phyloP scores from a whole-genome alignment of 2,113 vertebrate genomes.

The Dunckerocampus dactyliophorus region DNA sequence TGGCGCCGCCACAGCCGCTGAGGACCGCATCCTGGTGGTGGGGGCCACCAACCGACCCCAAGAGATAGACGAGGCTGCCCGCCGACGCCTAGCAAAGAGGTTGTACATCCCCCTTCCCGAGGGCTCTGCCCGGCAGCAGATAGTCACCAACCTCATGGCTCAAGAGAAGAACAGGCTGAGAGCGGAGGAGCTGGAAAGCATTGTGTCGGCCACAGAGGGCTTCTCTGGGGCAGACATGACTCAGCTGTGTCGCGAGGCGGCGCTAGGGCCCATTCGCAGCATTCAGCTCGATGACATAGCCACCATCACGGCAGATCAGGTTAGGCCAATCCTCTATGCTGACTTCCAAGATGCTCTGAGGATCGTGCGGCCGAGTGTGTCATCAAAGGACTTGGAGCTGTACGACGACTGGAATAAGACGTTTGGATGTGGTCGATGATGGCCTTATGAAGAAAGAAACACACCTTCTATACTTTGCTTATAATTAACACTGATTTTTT shows the following conservation, averaged over 20 bases:
- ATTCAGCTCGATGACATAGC: slow-evolving; percentile 83
- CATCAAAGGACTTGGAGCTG: slow-evolving; percentile 83
- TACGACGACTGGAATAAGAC: slow-evolving; percentile 92
- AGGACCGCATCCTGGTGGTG: slow-evolving; percentile 91
- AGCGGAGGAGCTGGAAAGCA: slow-evolving; percentile 73
- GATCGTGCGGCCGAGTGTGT: slow-evolving; percentile 86
- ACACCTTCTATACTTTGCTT: no score
- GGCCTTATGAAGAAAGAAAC: background rate
- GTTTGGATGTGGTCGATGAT: slow-evolving; percentile 87
- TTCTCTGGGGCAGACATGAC: slow-evolving; percentile 97
- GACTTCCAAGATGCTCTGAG: slow-evolving; percentile 88
- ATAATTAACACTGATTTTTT: no score
- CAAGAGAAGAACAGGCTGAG: slow-evolving; percentile 77
- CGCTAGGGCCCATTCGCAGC: slow-evolving; percentile 91
- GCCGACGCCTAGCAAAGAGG: slow-evolving; percentile 86
- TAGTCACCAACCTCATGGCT: slow-evolving; percentile 82
- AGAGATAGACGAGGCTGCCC: slow-evolving; percentile 93
- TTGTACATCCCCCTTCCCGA: slow-evolving; percentile 93
- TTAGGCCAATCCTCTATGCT: slow-evolving; percentile 79
- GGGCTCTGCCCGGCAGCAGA: slow-evolving; percentile 81
- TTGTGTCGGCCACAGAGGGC: slow-evolving; percentile 77
- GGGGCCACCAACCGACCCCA: slow-evolving; percentile 95
- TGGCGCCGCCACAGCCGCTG: slow-evolving; percentile 87
- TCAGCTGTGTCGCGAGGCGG: slow-evolving; percentile 91
- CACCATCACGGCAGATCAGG: slow-evolving; percentile 84